These are phyloP conservation scores for Calyptommatus sinebrachiatus DNA, from an alignment of 2,113 vertebrate species.

Conservation along the genomic window DNA sequence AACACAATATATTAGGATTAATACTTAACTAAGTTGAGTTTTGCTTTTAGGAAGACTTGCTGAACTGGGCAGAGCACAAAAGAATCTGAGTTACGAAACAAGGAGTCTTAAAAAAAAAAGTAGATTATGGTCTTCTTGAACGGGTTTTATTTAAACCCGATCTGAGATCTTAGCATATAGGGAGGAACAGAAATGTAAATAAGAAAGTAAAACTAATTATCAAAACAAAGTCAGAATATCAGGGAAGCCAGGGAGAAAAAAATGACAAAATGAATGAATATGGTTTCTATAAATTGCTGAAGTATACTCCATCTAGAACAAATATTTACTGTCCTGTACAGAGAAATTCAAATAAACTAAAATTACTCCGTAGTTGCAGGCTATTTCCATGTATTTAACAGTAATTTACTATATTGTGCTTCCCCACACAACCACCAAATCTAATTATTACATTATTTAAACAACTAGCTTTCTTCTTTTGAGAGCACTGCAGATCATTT, in stretches of 20 bases:
- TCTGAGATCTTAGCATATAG: too few species aligned
- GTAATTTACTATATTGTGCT: constrained; percentile 29
- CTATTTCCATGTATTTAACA: constrained; percentile 11
- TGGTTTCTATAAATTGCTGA: constrained; percentile 2
- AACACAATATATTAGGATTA: not conserved
- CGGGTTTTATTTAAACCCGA: too few species aligned
- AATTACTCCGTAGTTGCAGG: constrained; percentile 29
- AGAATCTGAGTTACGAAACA: not conserved
- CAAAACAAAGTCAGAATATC: not conserved
- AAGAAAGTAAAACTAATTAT: not conserved
- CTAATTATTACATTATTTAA: constrained; percentile 53
- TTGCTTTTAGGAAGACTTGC: not conserved
- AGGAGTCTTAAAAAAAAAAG: not conserved
- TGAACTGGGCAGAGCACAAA: not conserved
- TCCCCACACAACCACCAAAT: constrained; percentile 17
- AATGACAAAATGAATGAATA: not conserved
- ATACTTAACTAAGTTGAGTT: not conserved
- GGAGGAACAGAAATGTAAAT: too few species aligned
- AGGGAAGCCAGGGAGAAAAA: not conserved
- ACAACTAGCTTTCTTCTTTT: not conserved
- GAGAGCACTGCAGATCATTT: not conserved
- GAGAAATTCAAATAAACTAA: constrained; percentile 8
- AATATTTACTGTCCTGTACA: constrained; percentile 17
- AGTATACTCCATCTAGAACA: not conserved
- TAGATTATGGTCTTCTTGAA: too few species aligned